phyloP scores from a whole-genome alignment of 2,113 vertebrate genomes.

The Coryphaenoides rupestris region DNA sequence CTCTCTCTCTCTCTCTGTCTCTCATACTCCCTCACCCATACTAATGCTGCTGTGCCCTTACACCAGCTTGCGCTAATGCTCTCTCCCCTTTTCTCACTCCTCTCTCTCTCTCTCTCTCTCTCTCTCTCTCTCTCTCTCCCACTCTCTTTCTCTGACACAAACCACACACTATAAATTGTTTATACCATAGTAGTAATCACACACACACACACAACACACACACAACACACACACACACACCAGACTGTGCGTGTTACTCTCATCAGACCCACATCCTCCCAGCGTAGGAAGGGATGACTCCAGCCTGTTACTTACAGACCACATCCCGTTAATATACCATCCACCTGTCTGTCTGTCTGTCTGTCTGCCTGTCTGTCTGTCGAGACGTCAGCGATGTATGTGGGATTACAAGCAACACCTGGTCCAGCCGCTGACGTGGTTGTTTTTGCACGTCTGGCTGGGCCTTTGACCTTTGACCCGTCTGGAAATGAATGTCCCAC shows the following conservation, averaged over 20 bases:
- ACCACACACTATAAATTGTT: slow-evolving; percentile 1
- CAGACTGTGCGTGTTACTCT: slow-evolving; percentile 16
- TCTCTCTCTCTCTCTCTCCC: neutral
- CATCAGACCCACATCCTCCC: slow-evolving; percentile 56
- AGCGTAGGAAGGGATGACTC: slow-evolving; percentile 48
- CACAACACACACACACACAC: slow-evolving; percentile 2
- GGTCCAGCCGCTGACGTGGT: no score
- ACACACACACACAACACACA: slow-evolving; percentile 2
- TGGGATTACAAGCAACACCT: no score
- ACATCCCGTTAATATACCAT: neutral
- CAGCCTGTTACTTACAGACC: slow-evolving; percentile 5
- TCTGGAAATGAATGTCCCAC: no score
- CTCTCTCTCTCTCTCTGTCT: neutral
- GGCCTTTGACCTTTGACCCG: no score
- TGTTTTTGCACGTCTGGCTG: no score
- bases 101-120: neutral
- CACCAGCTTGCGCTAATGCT: neutral
- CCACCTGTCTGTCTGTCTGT: neutral
- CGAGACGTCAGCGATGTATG: no score
- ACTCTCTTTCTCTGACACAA: slow-evolving; percentile 20
- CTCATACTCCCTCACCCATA: neutral
- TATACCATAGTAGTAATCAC: neutral
- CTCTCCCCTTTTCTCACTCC: neutral
- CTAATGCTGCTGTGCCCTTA: neutral
- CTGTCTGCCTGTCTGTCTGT: no score